Conservation (phyloP, 2,888 invertebrate genomes). For the Scaptomyza reducta region DNA sequence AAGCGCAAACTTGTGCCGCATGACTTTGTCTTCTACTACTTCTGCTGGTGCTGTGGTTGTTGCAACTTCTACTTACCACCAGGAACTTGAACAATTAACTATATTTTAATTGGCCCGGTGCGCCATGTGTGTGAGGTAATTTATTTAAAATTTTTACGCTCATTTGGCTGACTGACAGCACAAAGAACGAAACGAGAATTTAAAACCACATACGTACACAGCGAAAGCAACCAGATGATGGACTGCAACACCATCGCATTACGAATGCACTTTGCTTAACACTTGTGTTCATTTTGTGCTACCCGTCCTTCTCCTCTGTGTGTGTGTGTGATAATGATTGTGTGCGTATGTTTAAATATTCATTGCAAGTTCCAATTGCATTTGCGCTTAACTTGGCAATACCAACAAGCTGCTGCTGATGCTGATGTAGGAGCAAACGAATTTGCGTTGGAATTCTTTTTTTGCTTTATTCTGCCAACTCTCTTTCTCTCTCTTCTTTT, state of each 20-base stretch:
- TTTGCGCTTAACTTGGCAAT: constrained; percentile 74
- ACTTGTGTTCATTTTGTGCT: constrained; percentile 79
- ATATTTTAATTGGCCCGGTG: constrained; percentile 61
- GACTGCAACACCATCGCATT: constrained; percentile 60
- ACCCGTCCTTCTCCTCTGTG: constrained; percentile 25
- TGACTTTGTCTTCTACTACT: constrained; percentile 43
- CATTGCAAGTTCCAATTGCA: constrained; percentile 76
- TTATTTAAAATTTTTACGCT: constrained; percentile 67
- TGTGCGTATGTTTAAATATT: constrained; percentile 68
- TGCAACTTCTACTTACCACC: constrained; percentile 54
- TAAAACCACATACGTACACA: constrained; percentile 32
- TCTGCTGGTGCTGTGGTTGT: constrained; percentile 15
- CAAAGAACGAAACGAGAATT: constrained; percentile 34
- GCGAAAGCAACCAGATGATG: constrained; percentile 39
- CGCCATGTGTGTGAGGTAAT: constrained; percentile 42
- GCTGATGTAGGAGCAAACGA: constrained; percentile 20
- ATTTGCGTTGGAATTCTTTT: constrained; percentile 41
- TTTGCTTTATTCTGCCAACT: background rate
- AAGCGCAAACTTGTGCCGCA: constrained; percentile 62
- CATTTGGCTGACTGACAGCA: constrained; percentile 61
- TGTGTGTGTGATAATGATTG: constrained; percentile 9
- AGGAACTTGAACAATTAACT: constrained; percentile 63
- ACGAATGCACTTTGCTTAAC: constrained; percentile 78
- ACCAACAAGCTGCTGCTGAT: constrained; percentile 54
- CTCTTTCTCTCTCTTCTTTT: background rate